Evolutionary conservation across 2,113 vertebrate genomes (phyloP).

Genomic region (Sitta europaea): DNA sequence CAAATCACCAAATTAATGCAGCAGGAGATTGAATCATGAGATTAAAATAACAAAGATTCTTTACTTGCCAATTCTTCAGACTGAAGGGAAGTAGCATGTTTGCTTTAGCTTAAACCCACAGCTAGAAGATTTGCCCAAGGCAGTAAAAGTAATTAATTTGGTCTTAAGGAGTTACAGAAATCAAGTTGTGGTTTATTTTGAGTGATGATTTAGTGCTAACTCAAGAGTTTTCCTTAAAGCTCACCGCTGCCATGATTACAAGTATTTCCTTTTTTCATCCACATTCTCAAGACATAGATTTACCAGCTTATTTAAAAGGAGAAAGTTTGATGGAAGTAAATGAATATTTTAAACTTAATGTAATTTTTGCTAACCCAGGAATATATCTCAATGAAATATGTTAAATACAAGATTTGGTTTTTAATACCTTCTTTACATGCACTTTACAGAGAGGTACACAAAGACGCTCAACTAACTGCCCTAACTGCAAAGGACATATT

Average conservation of each 20-base stretch:
- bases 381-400: not conserved
- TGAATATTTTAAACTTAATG: not conserved
- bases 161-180: not conserved
- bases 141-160: not conserved
- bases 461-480: not conserved
- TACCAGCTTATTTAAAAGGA: not conserved
- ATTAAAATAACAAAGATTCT: constrained; percentile 62
- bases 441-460: not conserved
- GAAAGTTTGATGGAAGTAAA: not conserved
- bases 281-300: not conserved
- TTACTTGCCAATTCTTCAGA: not conserved
- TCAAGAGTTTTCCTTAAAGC: not conserved
- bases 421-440: not conserved
- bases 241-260: not conserved
- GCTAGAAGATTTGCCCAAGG: not conserved
- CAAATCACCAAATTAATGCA: constrained; percentile 61
- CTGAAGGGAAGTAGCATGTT: not conserved
- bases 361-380: not conserved
- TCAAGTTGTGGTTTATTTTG: not conserved
- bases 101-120: not conserved
- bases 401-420: not conserved
- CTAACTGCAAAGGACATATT: accelerated
- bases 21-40: constrained; percentile 51
- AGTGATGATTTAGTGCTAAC: not conserved
- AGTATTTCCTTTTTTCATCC: not conserved